Percentiles rank a stretch among this genome's conserved stretches.
Conservation (phyloP, 1,140 invertebrate genomes). For the Drosophila bifasciata region DNA sequence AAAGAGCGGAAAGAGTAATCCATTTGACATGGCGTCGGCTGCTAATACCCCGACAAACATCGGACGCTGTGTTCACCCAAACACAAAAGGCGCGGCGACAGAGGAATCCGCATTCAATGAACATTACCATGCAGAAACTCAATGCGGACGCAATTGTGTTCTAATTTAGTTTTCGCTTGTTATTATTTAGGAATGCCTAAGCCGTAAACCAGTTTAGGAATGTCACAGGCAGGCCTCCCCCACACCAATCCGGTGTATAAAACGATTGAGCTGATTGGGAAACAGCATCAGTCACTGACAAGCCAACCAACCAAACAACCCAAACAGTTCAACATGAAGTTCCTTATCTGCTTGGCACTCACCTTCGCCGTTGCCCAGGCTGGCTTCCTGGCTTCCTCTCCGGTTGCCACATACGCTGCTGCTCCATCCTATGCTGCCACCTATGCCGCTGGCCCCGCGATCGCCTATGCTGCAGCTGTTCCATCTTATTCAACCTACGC, state of each 20-base stretch:
- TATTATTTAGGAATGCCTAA: constrained; percentile 28
- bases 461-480: constrained; percentile 23
- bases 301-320: constrained; percentile 34
- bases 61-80: not conserved
- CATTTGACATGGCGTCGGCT: constrained; percentile 50
- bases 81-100: too few species aligned
- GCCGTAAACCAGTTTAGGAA: constrained; percentile 52
- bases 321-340: constrained; percentile 55
- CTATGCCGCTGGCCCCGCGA: constrained; percentile 47
- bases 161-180: constrained; percentile 40
- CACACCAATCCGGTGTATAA: constrained; percentile 41
- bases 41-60: constrained; percentile 23
- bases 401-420: constrained; percentile 46
- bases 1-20: constrained; percentile 50
- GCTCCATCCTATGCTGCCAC: constrained; percentile 48
- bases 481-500: constrained; percentile 5
- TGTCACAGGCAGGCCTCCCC: constrained; percentile 1
- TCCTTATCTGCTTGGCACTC: constrained; percentile 63
- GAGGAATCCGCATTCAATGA: constrained; percentile 58
- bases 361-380: constrained; percentile 61
- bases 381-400: constrained; percentile 47
- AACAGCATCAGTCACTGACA: constrained; percentile 57
- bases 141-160: constrained; percentile 44
- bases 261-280: constrained; percentile 38
- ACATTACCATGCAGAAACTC: constrained; percentile 37